A percentile compares a stretch with the other conserved stretches of the same genome.
phyloP scores from a whole-genome alignment of 2,888 invertebrate genomes.

The Caenorhabditis sp. region DNA sequence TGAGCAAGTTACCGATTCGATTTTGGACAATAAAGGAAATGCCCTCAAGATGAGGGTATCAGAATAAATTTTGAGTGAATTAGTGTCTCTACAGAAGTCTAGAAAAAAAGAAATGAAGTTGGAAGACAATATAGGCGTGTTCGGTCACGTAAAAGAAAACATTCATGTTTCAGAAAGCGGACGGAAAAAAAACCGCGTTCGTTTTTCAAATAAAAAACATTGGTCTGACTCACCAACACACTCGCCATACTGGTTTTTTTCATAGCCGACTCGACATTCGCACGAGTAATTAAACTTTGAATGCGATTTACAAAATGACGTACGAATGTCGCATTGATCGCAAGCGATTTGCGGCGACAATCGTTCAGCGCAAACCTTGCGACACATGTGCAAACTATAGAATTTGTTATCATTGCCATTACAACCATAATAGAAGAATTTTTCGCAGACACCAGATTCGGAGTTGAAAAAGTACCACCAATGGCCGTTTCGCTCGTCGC shows the following conservation, averaged over 20 bases:
- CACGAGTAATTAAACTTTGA: conserved; percentile 67
- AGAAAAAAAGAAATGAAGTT: too few species aligned
- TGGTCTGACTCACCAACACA: conserved; percentile 52
- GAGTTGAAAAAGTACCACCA: conserved; percentile 64
- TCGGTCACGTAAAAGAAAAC: too few species aligned
- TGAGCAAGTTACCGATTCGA: too few species aligned
- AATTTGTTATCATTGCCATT: conserved; percentile 67
- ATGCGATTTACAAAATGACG: conserved; percentile 61
- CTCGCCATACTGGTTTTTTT: conserved; percentile 56
- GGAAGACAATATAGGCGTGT: too few species aligned
- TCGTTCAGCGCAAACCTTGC: conserved; percentile 64
- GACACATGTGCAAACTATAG: conserved; percentile 63
- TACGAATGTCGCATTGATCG: conserved; percentile 62
- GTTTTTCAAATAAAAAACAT: too few species aligned
- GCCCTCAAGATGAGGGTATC: too few species aligned
- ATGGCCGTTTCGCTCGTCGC: conserved; percentile 54
- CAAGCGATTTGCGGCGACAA: conserved; percentile 65
- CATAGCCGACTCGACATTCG: conserved; percentile 62
- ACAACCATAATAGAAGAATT: conserved; percentile 65
- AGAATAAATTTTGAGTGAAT: too few species aligned
- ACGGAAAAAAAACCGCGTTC: too few species aligned
- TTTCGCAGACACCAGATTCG: conserved; percentile 57
- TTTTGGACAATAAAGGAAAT: too few species aligned
- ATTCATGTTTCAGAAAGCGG: too few species aligned
- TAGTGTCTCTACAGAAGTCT: too few species aligned